phyloP scores from a whole-genome alignment of 2,888 invertebrate genomes.

The Leptopilina drosophilae region DNA sequence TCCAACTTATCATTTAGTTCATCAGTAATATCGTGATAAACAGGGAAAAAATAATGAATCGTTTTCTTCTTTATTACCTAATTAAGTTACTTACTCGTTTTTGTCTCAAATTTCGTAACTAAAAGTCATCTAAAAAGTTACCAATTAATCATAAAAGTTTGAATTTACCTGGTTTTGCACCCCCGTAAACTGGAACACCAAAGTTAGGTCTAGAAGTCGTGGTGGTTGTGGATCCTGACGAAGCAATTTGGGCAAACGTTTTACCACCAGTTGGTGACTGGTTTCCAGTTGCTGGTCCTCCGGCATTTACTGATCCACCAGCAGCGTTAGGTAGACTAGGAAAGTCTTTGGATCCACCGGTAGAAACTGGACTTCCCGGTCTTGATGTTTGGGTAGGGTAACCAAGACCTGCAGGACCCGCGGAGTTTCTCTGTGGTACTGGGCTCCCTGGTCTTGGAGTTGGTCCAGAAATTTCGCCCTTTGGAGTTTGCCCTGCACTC shows the following conservation, averaged over 20 bases:
- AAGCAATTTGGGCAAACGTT: conserved; percentile 14
- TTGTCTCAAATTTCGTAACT: too few species aligned
- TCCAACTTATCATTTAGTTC: too few species aligned
- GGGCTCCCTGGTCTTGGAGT: background rate
- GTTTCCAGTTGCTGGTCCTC: background rate
- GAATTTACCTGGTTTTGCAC: too few species aligned
- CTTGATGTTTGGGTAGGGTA: background rate
- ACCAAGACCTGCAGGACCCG: conserved; percentile 3
- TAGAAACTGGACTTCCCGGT: background rate
- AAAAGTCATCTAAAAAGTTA: too few species aligned
- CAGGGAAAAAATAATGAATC: too few species aligned
- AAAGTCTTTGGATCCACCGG: background rate
- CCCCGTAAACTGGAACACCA: background rate
- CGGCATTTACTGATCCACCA: conserved; percentile 4
- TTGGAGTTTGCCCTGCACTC: background rate
- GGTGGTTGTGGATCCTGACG: background rate
- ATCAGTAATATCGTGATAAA: too few species aligned
- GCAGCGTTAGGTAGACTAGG: background rate
- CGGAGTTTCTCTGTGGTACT: background rate
- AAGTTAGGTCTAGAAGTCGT: background rate
- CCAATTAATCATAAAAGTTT: too few species aligned
- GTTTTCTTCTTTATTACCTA: too few species aligned
- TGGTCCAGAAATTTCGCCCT: background rate
- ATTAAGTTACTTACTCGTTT: too few species aligned
- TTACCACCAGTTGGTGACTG: conserved; percentile 34